Conservation (phyloP, 2,888 invertebrate species). For the Craniophora ligustri region DNA sequence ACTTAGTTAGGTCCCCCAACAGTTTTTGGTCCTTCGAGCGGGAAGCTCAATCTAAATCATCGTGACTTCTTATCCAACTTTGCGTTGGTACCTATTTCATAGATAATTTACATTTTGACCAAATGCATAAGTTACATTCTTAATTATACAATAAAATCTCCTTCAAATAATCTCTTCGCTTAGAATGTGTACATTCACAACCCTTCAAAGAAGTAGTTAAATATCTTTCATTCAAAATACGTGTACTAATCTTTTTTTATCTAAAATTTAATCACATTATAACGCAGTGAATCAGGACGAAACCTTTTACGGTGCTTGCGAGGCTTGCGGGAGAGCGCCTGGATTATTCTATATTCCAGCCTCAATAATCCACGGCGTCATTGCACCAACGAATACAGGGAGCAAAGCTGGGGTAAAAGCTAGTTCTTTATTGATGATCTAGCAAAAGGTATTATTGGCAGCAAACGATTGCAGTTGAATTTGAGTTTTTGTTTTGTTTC, state of each 20-base stretch:
- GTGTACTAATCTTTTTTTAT: not conserved
- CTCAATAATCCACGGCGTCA: constrained; percentile 41
- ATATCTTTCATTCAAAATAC: not conserved
- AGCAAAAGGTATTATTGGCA: no score
- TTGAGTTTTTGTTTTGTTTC: not conserved
- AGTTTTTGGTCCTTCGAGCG: no score
- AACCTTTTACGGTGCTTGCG: constrained; percentile 27
- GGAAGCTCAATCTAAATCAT: no score
- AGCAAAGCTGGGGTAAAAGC: constrained; percentile 22
- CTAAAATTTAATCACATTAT: constrained; percentile 23
- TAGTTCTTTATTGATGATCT: constrained; percentile 38
- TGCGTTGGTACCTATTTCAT: no score
- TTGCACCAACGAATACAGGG: constrained; percentile 27
- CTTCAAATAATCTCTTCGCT: no score
- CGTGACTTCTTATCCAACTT: no score
- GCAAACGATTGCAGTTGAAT: constrained; percentile 14
- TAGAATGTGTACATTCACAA: not conserved
- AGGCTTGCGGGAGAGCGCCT: constrained; percentile 17
- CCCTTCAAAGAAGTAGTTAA: not conserved
- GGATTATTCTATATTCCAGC: constrained; percentile 38
- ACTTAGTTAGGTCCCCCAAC: no score
- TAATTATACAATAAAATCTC: no score
- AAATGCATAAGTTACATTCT: no score
- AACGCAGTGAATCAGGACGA: constrained; percentile 6
- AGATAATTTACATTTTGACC: no score